Base-by-base conservation (phyloP, 1,140 invertebrate genomes). In the Euwallacea fornicatus region DNA sequence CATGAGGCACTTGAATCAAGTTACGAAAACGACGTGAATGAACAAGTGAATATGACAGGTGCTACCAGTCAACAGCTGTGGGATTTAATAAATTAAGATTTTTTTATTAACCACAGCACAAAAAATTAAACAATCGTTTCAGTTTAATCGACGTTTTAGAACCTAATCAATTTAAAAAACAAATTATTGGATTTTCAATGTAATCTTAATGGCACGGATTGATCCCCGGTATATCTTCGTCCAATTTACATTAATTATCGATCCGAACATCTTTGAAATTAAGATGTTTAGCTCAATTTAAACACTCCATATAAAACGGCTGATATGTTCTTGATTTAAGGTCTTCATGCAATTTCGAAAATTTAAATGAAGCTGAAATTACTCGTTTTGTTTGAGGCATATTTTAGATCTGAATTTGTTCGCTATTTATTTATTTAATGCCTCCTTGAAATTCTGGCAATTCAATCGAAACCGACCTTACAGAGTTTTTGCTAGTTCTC, bases 181-280 rank as follows among this genome's bases (percentile, higher is more conserved):
- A 68, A 68, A 68, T 68, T 68, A 68, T 44, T 44, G 33, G 33
- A 56, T 56, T 60, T 33, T 6, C 16, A 60, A 68, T 59, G 43
- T 16, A 50, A 56, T 50, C 66, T 50, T 44, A 66, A 66, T 54
- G 65, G 58, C 42, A 42, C 42, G 65, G 33, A 41, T 43, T 42
- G 54, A 44, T 58, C 65, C 16, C 53, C n/a, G 53, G 65, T 33
- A 66, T 66, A 66, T 66, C 65, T 66, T 16, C 41, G 15, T 6
- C 47, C 47, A 68, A 68, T 68, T 60, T 68, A 68, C 66, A 68
- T 68, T 68, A 68, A 68, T 60, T 68, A 60, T 44, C 66, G 54
- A 42, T 60, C 60, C 33, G 47, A 68, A 68, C 66, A 68, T 59
- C 66, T 15, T 50, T 56, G 54, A 21, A 58, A 66, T 66, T 66